Evolutionary conservation across 1,140 invertebrate genomes (phyloP).

Genomic region (Calephelis nemesis): DNA sequence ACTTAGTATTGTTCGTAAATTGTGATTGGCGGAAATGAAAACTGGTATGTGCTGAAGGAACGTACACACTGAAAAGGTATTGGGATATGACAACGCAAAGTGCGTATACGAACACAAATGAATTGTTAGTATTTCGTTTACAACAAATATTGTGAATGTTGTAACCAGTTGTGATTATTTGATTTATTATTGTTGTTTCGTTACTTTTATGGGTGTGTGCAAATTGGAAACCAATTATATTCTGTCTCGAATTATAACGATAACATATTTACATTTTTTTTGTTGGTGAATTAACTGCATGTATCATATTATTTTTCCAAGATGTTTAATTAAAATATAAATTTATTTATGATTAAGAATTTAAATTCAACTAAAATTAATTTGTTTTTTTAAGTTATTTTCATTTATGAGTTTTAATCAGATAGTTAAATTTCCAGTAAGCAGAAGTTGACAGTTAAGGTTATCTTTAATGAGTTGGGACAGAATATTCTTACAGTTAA

Average conservation of each 20-base stretch:
- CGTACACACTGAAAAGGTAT: conserved; percentile 47
- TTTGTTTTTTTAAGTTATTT: too few species aligned
- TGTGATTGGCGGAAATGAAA: conserved; percentile 38
- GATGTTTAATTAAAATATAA: too few species aligned
- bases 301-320: too few species aligned
- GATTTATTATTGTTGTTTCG: conserved; percentile 49
- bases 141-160: conserved; percentile 26
- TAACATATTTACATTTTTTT: too few species aligned
- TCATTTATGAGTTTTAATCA: too few species aligned
- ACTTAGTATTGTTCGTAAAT: conserved; percentile 60
- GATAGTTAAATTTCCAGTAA: too few species aligned
- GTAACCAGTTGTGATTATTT: conserved; percentile 40
- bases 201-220: conserved; percentile 64
- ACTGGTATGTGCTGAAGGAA: conserved; percentile 32
- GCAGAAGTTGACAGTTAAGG: conserved; percentile 25
- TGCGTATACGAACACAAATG: conserved; percentile 63
- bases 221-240: conserved; percentile 41
- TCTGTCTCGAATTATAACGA: conserved; percentile 1
- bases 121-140: conserved; percentile 54
- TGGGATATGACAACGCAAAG: conserved; percentile 39
- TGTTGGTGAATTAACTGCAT: too few species aligned
- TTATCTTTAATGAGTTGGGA: conserved; percentile 8
- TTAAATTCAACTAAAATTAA: too few species aligned
- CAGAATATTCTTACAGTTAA: conserved; percentile 2
- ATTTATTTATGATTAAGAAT: too few species aligned